These are phyloP conservation scores for Orestias chungarensis DNA, from an alignment of 2,797 vertebrate species.

Conservation along the genomic window DNA sequence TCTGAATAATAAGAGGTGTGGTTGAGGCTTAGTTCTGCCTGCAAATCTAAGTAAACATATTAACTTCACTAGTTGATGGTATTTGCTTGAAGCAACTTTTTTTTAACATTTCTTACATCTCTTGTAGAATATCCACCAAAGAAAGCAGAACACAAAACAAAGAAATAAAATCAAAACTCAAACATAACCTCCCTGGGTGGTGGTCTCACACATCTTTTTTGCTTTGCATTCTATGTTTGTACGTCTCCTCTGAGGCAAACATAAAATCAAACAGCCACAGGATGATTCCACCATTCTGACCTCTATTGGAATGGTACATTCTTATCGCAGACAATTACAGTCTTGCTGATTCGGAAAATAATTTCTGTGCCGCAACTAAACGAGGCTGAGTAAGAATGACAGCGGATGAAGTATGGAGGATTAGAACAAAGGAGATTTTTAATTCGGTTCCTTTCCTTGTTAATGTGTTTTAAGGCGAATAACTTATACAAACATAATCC, in stretches of 20 bases:
- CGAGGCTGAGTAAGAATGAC: constrained; percentile 37
- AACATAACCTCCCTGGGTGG: constrained; percentile 66
- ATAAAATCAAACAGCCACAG: constrained; percentile 69
- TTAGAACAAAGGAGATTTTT: constrained; percentile 30
- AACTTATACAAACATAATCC: neutral
- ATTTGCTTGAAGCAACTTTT: constrained; percentile 42
- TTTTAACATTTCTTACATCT: constrained; percentile 45
- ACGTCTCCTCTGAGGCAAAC: constrained; percentile 58
- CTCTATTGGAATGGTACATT: constrained; percentile 61
- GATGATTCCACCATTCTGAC: constrained; percentile 68
- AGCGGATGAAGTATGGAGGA: too few relatives aligned
- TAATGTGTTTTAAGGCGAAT: neutral
- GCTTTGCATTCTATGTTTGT: constrained; percentile 58
- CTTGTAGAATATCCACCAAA: constrained; percentile 39
- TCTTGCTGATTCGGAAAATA: constrained; percentile 77
- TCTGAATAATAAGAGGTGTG: neutral
- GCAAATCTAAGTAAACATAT: neutral
- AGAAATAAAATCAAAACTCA: too few relatives aligned
- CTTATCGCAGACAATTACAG: constrained; percentile 66
- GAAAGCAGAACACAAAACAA: constrained; percentile 43
- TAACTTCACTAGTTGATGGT: constrained; percentile 1
- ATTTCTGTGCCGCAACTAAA: constrained; percentile 36
- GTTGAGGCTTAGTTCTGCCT: constrained; percentile 1
- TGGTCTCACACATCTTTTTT: constrained; percentile 59
- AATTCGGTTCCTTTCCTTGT: constrained; percentile 15